Base-by-base conservation (phyloP, 92 coral and sea anemone genomes). In the Porites lobata region DNA sequence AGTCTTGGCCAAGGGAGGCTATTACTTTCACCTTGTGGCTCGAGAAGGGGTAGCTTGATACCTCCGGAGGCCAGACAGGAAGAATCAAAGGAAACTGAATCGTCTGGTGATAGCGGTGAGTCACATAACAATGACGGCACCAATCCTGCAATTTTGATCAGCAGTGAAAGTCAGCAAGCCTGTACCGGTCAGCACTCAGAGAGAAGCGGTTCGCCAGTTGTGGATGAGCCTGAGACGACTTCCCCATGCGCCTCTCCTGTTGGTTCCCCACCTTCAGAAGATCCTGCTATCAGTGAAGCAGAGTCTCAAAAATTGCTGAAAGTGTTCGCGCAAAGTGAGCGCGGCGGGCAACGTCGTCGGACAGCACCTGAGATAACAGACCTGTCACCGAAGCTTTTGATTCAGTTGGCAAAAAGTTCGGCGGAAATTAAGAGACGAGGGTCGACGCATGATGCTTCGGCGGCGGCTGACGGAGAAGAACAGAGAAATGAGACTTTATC, bases 341-440 rank as follows among this genome's bases (percentile, higher is more conserved):
- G 69, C 15, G 86, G 80, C 9, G 38, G 80, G 1, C 80, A 65
- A 26, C 80, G 87, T 18, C 81, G 87, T 38, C 87, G 87, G 2
- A 62, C 87, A 26, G 87, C 81, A 2, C 87, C 87, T 0, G 87
- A 84, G 12, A 74, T 75, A 63, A 53, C 72, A 64, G 87, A 84
- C 14, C 70, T 84, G 63, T 74, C 87, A 12, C 87, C 87, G 29
- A 84, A 84, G 79, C 80, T 84, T 50, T 74, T 84, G 22, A 84
- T 84, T 84, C 80, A 84, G 73, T 6, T 84, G 63, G 87, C 87
- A 32, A 84, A 84, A 32, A 84, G 81, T 62, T 84, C 87, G 8
- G 72, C 61, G n/a, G 87, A 83, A 18, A 52, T 73, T 2, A 72
- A 47, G 22, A 72, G 87, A 63, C 80, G 71, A 15, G 61, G 80